Evolutionary conservation across 2,113 vertebrate species (phyloP), one percentile per base, ranked within the genome.

Genomic region (Morone saxatilis): DNA sequence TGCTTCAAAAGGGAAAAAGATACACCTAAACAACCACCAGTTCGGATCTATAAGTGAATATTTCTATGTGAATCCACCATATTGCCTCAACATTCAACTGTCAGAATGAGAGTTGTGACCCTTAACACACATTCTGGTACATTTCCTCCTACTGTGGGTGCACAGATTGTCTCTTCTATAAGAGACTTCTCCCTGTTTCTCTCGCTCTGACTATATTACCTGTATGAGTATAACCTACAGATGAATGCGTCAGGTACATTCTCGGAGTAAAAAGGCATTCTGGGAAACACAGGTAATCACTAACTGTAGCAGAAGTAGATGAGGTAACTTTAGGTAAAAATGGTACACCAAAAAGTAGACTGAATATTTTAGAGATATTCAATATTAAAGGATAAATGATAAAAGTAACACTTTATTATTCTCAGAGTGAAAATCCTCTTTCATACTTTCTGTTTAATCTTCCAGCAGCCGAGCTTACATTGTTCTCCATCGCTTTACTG

Each of bases 381-480:
- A 60, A 25, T 48, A n/a, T 60, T 59, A 31, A 36, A 73, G 2
- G 4, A 12, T 47, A 20, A 36, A 72, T 54, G 6, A 36, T 57
- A 56, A 38, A n/a, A 38, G 53, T 22, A 10, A 17, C 1, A 11
- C 57, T 71, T 43, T 45, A 65, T 80, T 79, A 36, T 80, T 71
- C 22, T 54, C 22, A 80, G 36, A 54, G 45, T 54, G 17, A 17
- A 54, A 71, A 43, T 80, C 54, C 2, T 61, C 25, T 22, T 17
- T 17, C 20, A 13, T 19, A 61, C 56, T 38, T 48, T 62, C 45
- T 40, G 22, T 48, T 45, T 51, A 36, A 59, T 59, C 25, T n/a
- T 19, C 53, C 65, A 25, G 43, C 19, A 25, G n/a, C 65, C 20
- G 3, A 48, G 75, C 25, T 57, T 48, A 3, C 31, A 3, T 60